phyloP scores from a whole-genome alignment of 2,797 vertebrate genomes.

The Melopsittacus undulatus region DNA sequence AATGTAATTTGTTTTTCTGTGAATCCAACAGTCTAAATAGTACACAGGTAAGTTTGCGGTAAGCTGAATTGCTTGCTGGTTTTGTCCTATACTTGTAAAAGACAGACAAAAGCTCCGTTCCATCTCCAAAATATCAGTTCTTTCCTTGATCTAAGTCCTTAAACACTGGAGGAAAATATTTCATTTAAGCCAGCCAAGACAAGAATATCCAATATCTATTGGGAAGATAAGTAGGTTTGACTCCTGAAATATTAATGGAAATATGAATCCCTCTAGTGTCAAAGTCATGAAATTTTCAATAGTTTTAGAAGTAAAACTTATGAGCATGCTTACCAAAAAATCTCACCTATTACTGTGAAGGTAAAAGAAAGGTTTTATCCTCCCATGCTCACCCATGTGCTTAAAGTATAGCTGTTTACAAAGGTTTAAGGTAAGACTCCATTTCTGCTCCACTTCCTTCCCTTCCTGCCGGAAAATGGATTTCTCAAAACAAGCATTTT shows the following conservation, averaged over 20 bases:
- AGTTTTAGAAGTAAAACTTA: neutral
- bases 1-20: neutral
- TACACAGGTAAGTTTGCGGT: neutral
- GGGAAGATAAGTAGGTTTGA: conserved; percentile 5
- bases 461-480: neutral
- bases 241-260: conserved; percentile 15
- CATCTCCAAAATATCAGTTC: neutral
- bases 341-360: neutral
- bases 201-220: conserved; percentile 12
- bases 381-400: neutral
- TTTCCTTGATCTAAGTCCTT: neutral
- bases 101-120: neutral
- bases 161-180: neutral
- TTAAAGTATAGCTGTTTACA: neutral
- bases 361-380: neutral
- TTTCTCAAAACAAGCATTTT: conserved; percentile 8
- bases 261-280: neutral
- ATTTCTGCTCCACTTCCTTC: neutral
- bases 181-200: neutral
- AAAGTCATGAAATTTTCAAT: neutral
- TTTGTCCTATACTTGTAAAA: conserved; percentile 8
- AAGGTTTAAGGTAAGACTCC: neutral
- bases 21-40: neutral
- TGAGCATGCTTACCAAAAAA: neutral
- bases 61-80: neutral